Base-by-base conservation (phyloP, 2,888 invertebrate species). In the Prionchulus punctatus region DNA sequence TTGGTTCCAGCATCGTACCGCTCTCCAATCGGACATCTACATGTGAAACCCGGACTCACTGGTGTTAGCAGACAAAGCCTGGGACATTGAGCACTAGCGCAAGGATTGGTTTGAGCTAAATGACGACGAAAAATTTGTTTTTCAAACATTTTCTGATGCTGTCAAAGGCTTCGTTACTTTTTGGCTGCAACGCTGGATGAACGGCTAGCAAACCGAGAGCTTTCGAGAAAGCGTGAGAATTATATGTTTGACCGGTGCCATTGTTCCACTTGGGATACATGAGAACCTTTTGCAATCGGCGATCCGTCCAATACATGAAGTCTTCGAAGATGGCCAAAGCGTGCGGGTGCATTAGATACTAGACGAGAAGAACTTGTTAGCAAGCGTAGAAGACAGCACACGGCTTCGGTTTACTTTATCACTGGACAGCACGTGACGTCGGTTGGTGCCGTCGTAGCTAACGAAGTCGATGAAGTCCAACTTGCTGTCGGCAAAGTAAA, bases 381-480 rank as follows among this genome's bases (percentile, higher is more conserved):
- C 36, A 50, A 50, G 26, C 7, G 7, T 21, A 27, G 26, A 26
- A 7, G 23, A 45, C 7, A 21, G 15, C 47, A 23, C 15, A 18
- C 15, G 47, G 23, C 7, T 12, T 7, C n/a, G 47, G 30, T 30
- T 63, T 62, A 73, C 75, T 69, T 74, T 72, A 55, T 72, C 69
- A 61, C 71, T 72, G 1, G 71, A 67, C 50, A 74, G 59, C n/a
- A 76, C 90, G 72, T 91, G 89, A 62, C 86, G 84, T 25, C 94
- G 75, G 0, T 86, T 86, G 0, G 82, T 81, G 7, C 98, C 98
- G 66, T 96, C 88, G 75, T 98, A 98, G 67, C 89, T 84, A 69
- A 92, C 94, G 70, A 90, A 92, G 70, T 96, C 96, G 58, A 98
- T 96, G 68, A 88, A 96, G 71, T 96, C 96, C 36, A 98, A 74